Evolutionary conservation across 1,140 invertebrate genomes (phyloP), one percentile per base, ranked within the genome.

Genomic region (Platyscapa corneri): DNA sequence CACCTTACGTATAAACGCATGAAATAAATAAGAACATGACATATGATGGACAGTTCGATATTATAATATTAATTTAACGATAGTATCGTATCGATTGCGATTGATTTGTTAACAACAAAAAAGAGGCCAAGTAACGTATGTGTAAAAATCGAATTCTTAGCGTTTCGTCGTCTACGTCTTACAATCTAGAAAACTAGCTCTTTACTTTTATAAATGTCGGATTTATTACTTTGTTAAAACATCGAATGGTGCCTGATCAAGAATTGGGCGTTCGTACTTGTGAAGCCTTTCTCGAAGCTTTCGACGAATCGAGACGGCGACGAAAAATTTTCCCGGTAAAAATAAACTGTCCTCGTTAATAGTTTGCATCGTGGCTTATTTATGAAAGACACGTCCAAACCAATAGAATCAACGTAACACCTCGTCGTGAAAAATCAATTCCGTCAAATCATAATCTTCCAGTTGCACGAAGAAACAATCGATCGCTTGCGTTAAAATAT

Each of bases 351-450:
- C 18, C 77, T 77, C 39, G 37, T 60, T 49, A 83, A 27, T 83
- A 76, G 70, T 42, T 67, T 27, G 32, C 82, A 78, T 14, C 14
- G 20, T 23, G 34, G 12, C 37, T 42, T 67, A 60, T 60, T 27
- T 27, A 5, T 14, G 56, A 60, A 10, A 53, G 49, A 53, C 49
- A 53, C 49, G 18, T 18, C 16, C 8, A 53, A 23, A 72, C 16
- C 39, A 39, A 72, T 3, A 32, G 0, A 39, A 39, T 72, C 39
- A 34, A 23, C 23, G 49, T 23, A 77, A 67, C 53, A 10, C 23
- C 18, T 27, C 72, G 76, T 49, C 49, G n/a, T 56, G 80, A 75
- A n/a, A 84, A 84, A 56, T 76, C 76, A 80, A 64, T 84, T 84
- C 64, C 42, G 76, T 46, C 76, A 72, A 72, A 79, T 20, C 76